A percentile compares a stretch with the other conserved stretches of the same genome.
Evolutionary conservation across 2,888 invertebrate species (phyloP).

Genomic region (Serrognathus titanus): DNA sequence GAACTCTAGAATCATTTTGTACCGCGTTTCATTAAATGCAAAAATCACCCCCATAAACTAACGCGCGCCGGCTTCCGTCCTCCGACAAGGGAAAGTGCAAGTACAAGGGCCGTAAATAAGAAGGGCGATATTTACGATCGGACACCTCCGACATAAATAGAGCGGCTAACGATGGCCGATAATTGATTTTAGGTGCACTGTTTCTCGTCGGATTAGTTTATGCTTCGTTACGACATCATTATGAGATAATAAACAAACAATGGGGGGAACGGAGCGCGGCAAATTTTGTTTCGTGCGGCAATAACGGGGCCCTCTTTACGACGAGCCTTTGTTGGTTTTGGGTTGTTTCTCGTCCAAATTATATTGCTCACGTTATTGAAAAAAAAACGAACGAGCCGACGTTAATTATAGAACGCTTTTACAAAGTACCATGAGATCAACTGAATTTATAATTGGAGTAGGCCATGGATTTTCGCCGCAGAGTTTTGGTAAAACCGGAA

Average conservation of each 20-base stretch:
- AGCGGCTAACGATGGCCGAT: not conserved
- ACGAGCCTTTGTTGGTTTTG: constrained; percentile 15
- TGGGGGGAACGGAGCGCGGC: constrained; percentile 20
- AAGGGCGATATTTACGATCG: not conserved
- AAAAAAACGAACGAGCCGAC: not conserved
- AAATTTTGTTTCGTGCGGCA: constrained; percentile 16
- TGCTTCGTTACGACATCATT: constrained; percentile 31
- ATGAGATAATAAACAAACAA: constrained; percentile 31
- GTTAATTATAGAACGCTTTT: constrained; percentile 1
- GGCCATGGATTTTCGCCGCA: too few relatives aligned
- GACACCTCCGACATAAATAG: constrained; percentile 1
- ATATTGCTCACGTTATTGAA: not conserved
- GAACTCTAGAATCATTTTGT: not conserved
- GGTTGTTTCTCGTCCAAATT: constrained; percentile 1
- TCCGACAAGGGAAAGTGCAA: not conserved
- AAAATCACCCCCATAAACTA: constrained; percentile 7
- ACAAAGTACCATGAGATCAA: not conserved
- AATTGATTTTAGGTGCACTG: constrained; percentile 10
- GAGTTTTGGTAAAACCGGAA: too few relatives aligned
- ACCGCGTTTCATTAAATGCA: too few relatives aligned
- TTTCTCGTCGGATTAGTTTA: constrained; percentile 18
- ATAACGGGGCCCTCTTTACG: constrained; percentile 21
- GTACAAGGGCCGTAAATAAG: not conserved
- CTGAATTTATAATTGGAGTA: too few relatives aligned
- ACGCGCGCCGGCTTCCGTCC: constrained; percentile 1